Evolutionary conservation across 2,113 vertebrate genomes (phyloP).

Genomic region (Nothoprocta perdicaria): DNA sequence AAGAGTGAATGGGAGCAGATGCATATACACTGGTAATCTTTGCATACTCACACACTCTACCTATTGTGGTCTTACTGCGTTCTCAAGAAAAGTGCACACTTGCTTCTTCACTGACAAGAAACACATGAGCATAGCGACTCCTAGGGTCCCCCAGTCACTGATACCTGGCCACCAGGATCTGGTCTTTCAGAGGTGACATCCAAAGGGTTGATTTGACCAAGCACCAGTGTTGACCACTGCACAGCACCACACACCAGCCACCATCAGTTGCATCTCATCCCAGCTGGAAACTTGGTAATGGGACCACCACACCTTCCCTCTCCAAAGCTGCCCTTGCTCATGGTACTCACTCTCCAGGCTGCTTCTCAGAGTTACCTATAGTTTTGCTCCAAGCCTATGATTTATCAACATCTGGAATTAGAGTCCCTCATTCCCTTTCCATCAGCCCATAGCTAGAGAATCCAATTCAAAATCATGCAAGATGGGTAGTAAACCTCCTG

Average conservation of each 20-base stretch:
- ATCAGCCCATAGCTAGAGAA: background rate
- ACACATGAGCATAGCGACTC: background rate
- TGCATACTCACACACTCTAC: background rate
- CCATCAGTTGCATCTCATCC: background rate
- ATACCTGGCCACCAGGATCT: background rate
- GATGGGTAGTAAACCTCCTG: background rate
- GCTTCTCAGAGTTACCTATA: background rate
- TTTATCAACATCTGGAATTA: fast-evolving
- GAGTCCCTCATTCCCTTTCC: background rate
- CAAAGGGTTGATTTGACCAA: background rate
- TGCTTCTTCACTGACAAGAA: background rate
- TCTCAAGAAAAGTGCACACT: background rate
- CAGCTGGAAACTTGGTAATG: background rate
- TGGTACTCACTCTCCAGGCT: background rate
- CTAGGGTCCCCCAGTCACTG: background rate
- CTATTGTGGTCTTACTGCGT: background rate
- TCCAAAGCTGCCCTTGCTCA: background rate
- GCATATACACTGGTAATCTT: background rate
- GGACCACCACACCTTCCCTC: background rate
- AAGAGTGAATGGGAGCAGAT: background rate
- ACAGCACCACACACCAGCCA: background rate
- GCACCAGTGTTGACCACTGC: background rate
- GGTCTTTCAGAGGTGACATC: background rate
- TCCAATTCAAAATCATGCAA: background rate
- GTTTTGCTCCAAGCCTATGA: background rate